Evolutionary conservation across 2,797 vertebrate species (phyloP), one percentile per base, ranked within the genome.

Genomic region (Girardinus metallicus): DNA sequence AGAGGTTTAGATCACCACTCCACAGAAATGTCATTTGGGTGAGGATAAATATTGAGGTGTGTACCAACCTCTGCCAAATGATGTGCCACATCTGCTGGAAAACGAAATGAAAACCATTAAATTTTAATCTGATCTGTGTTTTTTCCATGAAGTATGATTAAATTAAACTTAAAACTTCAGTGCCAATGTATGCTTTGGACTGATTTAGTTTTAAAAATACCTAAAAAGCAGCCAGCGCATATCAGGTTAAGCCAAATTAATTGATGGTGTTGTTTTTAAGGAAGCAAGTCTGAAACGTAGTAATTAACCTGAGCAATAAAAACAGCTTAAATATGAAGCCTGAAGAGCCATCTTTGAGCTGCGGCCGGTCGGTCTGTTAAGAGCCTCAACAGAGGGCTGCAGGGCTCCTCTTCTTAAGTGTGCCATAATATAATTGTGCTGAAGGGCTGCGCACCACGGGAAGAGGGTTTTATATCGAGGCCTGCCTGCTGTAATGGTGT

Each of bases 401-500:
- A 82, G 76, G 81, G 77, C 66, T 88, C 84, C 83, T 81, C 87
- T 77, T 74, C 82, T 82, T 72, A 82, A 88, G 85, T 84, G 85
- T 76, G 80, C 15, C 78, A 60, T 89, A 89, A 90, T 88, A 84
- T 87, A 82, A 90, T 83, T 89, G 87, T 83, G 89, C 90, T 87
- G 87, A 87, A 82, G 83, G 86, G 86, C 79, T 87, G 86, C 84
- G 79, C 87, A 5, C 89, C 89, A 76, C 80, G 5, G 90, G 88
- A 89, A 83, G 76, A 89, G 86, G 77, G 77, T 85, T 91, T 92
- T 90, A 92, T 89, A 90, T 74, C n/a, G 75, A 85, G 75, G 87
- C 81, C 87, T 83, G 91, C 80, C 88, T 89, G 88, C 90, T 92
- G 88, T 73, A 88, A 83, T 84, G 1, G 85, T 92, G 89, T 93